Conservation (phyloP, 2,888 invertebrate genomes). For the Pogonocherus hispidulus region DNA sequence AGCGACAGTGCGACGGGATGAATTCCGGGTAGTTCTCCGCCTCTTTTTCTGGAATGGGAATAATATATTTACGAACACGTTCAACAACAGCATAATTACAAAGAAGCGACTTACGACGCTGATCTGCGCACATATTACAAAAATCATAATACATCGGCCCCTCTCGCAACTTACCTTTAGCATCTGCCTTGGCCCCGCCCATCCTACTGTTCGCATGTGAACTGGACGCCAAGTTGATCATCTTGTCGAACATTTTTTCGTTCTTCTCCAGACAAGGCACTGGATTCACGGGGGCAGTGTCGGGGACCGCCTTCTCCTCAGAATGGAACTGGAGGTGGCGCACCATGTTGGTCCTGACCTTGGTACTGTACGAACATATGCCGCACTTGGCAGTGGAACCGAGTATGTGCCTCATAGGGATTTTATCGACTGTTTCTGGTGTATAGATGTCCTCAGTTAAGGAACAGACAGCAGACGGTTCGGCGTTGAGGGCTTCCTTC, state of each 20-base stretch:
- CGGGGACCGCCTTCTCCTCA: slow-evolving; percentile 73
- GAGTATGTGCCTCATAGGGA: slow-evolving; percentile 78
- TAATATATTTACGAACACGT: too few species aligned
- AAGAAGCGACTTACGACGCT: too few species aligned
- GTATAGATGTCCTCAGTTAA: slow-evolving; percentile 61
- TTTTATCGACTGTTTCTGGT: slow-evolving; percentile 74
- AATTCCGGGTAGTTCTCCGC: slow-evolving; percentile 54
- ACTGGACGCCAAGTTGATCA: slow-evolving; percentile 87
- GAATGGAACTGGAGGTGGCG: slow-evolving; percentile 79
- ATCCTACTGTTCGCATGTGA: slow-evolving; percentile 68
- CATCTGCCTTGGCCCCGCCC: slow-evolving; percentile 59
- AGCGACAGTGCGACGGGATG: slow-evolving; percentile 67
- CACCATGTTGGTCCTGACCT: slow-evolving; percentile 78
- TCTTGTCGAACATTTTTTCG: slow-evolving; percentile 87
- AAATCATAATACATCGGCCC: too few species aligned
- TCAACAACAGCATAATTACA: too few species aligned
- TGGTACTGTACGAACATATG: slow-evolving; percentile 78
- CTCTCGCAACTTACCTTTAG: too few species aligned
- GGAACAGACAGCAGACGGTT: slow-evolving; percentile 12
- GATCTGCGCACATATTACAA: too few species aligned
- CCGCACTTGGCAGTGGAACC: slow-evolving; percentile 69
- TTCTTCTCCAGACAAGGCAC: slow-evolving; percentile 84
- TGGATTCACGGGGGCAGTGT: slow-evolving; percentile 83
- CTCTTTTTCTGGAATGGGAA: slow-evolving; percentile 45
- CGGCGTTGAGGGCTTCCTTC: slow-evolving; percentile 35